Evolutionary conservation across 2,888 invertebrate genomes (phyloP).

Genomic region (Bombyx huttoni): DNA sequence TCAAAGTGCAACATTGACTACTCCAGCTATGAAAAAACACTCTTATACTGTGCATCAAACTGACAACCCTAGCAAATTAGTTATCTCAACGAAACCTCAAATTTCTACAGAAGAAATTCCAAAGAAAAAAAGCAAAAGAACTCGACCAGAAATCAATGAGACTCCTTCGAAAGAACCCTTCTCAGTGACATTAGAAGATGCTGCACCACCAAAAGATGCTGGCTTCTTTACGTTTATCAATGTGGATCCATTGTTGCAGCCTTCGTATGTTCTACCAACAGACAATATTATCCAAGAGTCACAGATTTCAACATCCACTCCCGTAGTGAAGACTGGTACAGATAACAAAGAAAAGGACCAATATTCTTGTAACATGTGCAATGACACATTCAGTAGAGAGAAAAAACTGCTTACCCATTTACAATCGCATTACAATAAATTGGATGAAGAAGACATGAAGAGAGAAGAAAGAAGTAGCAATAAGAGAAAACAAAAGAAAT

Average conservation of each 20-base stretch:
- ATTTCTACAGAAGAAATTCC: slow-evolving; percentile 19
- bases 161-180: slow-evolving; percentile 23
- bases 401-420: slow-evolving; percentile 56
- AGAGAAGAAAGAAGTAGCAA: slow-evolving; percentile 21
- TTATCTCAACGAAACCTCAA: slow-evolving; percentile 56
- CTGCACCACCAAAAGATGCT: slow-evolving; percentile 30
- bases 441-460: slow-evolving; percentile 45
- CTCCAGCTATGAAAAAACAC: slow-evolving; percentile 56
- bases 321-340: slow-evolving; percentile 14
- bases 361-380: slow-evolving; percentile 56
- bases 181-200: slow-evolving; percentile 35
- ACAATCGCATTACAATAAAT: slow-evolving; percentile 50
- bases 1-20: slow-evolving; percentile 27
- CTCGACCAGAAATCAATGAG: slow-evolving; percentile 16
- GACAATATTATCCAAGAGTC: slow-evolving; percentile 60
- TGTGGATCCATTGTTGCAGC: slow-evolving; percentile 54
- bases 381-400: slow-evolving; percentile 46
- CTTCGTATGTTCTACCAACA: slow-evolving; percentile 56
- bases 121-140: slow-evolving; percentile 34
- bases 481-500: slow-evolving; percentile 12
- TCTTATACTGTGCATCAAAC: slow-evolving; percentile 59
- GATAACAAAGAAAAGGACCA: slow-evolving; percentile 25
- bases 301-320: slow-evolving; percentile 53
- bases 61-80: slow-evolving; percentile 53
- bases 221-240: slow-evolving; percentile 60